phyloP scores from a whole-genome alignment of 2,888 invertebrate species.

The Apodemia hepburni region DNA sequence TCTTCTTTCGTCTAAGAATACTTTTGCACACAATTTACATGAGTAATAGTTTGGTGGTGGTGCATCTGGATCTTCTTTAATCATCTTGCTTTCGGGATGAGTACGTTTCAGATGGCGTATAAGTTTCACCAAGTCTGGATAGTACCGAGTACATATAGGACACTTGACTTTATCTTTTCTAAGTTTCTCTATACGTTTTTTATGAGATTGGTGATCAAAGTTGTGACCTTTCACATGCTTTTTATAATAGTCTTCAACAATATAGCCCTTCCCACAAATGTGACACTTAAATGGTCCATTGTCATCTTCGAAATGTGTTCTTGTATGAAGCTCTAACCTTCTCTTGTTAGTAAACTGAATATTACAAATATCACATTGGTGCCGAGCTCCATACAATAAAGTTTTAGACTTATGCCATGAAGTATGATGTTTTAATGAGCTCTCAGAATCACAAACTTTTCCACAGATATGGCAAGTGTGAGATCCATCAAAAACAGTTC shows the following conservation, averaged over 20 bases:
- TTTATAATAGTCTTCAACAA: constrained; percentile 68
- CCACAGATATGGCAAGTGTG: constrained; percentile 67
- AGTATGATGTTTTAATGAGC: constrained; percentile 64
- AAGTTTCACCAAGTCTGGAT: constrained; percentile 63
- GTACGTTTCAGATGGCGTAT: constrained; percentile 65
- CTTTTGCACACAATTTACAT: constrained; percentile 69
- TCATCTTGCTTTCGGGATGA: constrained; percentile 75
- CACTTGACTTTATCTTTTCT: constrained; percentile 68
- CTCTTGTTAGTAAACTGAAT: constrained; percentile 69
- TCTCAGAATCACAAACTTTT: constrained; percentile 65
- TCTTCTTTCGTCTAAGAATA: constrained; percentile 58
- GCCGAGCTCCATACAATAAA: constrained; percentile 58
- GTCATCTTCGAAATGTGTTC: constrained; percentile 72
- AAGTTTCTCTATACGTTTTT: constrained; percentile 60
- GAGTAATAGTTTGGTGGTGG: constrained; percentile 57
- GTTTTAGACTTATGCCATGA: constrained; percentile 70
- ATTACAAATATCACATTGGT: constrained; percentile 70
- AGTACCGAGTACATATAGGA: constrained; percentile 64
- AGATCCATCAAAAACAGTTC: constrained; percentile 45
- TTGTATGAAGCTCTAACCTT: constrained; percentile 63
- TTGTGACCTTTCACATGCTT: constrained; percentile 77
- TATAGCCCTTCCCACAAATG: constrained; percentile 75
- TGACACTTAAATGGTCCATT: constrained; percentile 73
- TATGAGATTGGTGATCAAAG: constrained; percentile 62
- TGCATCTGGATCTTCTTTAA: constrained; percentile 71